A percentile compares a stretch with the other conserved stretches of the same genome.
These are phyloP conservation scores for Dicrostonyx torquatus DNA, from an alignment of 2,797 vertebrate species.

Conservation along the genomic window DNA sequence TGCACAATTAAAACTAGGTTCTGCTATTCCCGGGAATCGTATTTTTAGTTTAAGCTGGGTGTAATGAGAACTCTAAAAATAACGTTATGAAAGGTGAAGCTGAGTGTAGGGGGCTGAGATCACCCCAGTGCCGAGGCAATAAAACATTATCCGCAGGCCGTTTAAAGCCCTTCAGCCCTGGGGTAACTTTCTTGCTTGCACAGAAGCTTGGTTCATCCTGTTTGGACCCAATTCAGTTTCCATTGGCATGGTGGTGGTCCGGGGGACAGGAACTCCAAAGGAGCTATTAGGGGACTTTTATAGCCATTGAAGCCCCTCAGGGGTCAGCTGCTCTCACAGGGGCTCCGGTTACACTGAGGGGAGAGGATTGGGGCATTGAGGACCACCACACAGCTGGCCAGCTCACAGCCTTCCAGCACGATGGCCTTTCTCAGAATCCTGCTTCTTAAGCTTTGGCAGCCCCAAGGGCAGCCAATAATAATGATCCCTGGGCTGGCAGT, in stretches of 20 bases:
- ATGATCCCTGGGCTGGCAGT: not conserved
- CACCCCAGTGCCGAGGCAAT: slow-evolving; percentile 42
- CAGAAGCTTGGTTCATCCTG: slow-evolving; percentile 62
- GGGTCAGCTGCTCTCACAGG: not conserved
- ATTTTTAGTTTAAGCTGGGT: slow-evolving; percentile 80
- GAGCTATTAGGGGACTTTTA: not conserved
- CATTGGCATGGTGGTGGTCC: slow-evolving; percentile 54
- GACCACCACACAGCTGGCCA: slow-evolving; percentile 31
- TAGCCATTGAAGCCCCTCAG: not conserved
- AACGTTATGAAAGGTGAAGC: slow-evolving; percentile 75
- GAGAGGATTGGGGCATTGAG: not conserved
- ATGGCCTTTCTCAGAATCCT: not conserved
- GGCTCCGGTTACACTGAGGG: slow-evolving; percentile 17
- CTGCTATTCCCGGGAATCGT: slow-evolving; percentile 68
- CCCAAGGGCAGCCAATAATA: not conserved
- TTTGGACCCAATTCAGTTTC: slow-evolving; percentile 64
- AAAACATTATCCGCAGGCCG: slow-evolving; percentile 65
- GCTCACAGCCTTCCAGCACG: not conserved
- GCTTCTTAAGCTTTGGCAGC: not conserved
- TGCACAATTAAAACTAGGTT: slow-evolving; percentile 59
- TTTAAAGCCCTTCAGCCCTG: slow-evolving; percentile 48
- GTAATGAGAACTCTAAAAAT: slow-evolving; percentile 77
- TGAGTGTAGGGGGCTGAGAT: slow-evolving; percentile 62
- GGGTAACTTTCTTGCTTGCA: slow-evolving; percentile 54
- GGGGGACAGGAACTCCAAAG: not conserved